Evolutionary conservation across 2,797 vertebrate species (phyloP).

Genomic region (Etheostoma nigrum): DNA sequence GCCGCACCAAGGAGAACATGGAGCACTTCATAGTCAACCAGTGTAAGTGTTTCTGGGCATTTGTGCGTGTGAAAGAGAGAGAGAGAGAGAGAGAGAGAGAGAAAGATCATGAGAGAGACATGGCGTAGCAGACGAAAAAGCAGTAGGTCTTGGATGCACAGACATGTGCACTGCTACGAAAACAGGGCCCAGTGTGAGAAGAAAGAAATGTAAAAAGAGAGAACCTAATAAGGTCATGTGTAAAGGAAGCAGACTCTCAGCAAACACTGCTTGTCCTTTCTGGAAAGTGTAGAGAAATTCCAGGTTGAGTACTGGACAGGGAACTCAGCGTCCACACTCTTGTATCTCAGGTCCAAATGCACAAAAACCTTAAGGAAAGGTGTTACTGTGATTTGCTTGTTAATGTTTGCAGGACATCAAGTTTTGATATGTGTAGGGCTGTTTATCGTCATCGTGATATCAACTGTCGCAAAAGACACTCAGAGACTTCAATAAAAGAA

Average conservation of each 20-base stretch:
- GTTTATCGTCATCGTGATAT: too few species aligned
- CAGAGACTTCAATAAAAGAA: too few species aligned
- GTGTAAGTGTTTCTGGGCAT: constrained; percentile 80
- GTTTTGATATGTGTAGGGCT: too few species aligned
- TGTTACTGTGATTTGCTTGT: not conserved
- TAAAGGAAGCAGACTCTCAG: constrained; percentile 8
- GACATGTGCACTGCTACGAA: not conserved
- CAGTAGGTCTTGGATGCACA: not conserved
- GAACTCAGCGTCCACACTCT: too few species aligned
- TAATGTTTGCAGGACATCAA: not conserved
- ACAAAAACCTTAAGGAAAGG: not conserved
- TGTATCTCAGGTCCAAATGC: not conserved
- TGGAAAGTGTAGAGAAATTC: not conserved
- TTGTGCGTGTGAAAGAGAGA: constrained; percentile 1
- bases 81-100: not conserved
- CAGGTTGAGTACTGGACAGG: not conserved
- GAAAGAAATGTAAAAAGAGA: not conserved
- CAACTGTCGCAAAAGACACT: too few species aligned
- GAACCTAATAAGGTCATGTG: constrained; percentile 18
- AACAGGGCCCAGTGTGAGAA: too few species aligned
- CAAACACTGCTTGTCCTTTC: not conserved
- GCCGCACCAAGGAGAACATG: constrained; percentile 92
- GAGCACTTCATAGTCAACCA: constrained; percentile 94
- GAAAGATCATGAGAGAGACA: not conserved
- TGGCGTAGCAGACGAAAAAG: not conserved